These are phyloP conservation scores for Gouania willdenowi DNA, from an alignment of 2,797 vertebrate genomes.

Conservation along the genomic window DNA sequence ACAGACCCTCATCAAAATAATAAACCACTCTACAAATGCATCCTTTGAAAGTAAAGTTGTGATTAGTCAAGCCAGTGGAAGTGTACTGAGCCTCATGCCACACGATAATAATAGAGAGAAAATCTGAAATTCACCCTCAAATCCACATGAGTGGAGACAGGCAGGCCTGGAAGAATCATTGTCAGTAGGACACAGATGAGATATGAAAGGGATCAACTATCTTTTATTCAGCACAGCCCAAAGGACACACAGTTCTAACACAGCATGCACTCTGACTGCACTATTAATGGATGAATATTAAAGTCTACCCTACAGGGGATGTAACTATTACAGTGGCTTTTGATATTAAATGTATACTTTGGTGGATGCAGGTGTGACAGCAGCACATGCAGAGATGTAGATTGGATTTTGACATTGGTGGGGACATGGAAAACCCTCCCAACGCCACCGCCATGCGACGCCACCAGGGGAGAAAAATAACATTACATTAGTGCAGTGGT, in stretches of 20 bases:
- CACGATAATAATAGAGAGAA: no score
- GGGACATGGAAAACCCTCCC: no score
- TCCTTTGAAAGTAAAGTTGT: no score
- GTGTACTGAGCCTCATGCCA: no score
- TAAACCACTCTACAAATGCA: no score
- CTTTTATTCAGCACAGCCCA: constrained; percentile 14
- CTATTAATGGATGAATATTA: constrained; percentile 13
- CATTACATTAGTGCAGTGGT: no score
- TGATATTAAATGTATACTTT: neutral
- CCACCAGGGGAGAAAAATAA: no score
- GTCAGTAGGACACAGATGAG: constrained; percentile 6
- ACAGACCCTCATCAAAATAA: no score
- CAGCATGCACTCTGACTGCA: neutral
- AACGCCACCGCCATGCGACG: no score
- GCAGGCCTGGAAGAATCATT: constrained; percentile 4
- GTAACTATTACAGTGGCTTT: neutral
- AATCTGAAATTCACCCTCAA: neutral
- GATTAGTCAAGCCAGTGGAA: no score
- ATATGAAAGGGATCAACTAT: constrained; percentile 6
- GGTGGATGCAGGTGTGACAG: neutral
- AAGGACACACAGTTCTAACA: neutral
- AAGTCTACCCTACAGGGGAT: neutral
- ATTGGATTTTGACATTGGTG: no score
- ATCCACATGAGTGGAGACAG: neutral
- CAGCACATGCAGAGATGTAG: no score